Evolutionary conservation across 2,888 invertebrate species (phyloP), one percentile per base, ranked within the genome.

Genomic region (Orgyia antiqua): DNA sequence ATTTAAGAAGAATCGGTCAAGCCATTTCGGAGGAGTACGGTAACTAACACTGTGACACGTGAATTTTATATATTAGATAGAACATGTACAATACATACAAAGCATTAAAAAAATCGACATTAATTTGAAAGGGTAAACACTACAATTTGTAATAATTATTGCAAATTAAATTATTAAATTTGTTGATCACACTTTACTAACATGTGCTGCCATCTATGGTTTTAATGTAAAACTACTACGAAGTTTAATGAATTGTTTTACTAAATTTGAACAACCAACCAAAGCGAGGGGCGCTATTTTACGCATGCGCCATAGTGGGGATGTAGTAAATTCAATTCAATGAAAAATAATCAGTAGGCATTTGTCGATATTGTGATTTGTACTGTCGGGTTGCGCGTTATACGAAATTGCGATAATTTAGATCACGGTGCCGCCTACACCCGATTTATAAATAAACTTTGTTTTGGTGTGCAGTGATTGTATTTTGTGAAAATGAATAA

Each of bases 401-500:
- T 29, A 19, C 34, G 33, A 43, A 48, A 49, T 54, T 45, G 61
- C 63, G 63, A 62, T 67, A 65, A 58, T 61, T 58, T 41, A 51
- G 53, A 54, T 51, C 58, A 57, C 54, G 56, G 51, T 53, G 46
- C 67, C 77, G 68, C 72, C 75, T 69, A 79, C 72, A 68, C 73
- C 42, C 51, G 53, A 42, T 65, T 70, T 72, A 68, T 61, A 72
- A 77, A 78, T 77, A 77, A 71, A 70, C 49, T 62, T 61, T 60
- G 72, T 75, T 69, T 61, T 62, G 55, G 79, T 83, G 76, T 55
- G 59, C 56, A 61, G 74, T 79, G 70, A 54, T 60, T 63, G 59
- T 48, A 63, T 62, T 63, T 66, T 42, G 62, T 62, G 51, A 84
- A 78, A 72, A 93, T 92, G 92, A 58, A 66, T 41, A 76, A 59